These are phyloP conservation scores for Chionis minor DNA, from an alignment of 2,113 vertebrate species.

Conservation along the genomic window DNA sequence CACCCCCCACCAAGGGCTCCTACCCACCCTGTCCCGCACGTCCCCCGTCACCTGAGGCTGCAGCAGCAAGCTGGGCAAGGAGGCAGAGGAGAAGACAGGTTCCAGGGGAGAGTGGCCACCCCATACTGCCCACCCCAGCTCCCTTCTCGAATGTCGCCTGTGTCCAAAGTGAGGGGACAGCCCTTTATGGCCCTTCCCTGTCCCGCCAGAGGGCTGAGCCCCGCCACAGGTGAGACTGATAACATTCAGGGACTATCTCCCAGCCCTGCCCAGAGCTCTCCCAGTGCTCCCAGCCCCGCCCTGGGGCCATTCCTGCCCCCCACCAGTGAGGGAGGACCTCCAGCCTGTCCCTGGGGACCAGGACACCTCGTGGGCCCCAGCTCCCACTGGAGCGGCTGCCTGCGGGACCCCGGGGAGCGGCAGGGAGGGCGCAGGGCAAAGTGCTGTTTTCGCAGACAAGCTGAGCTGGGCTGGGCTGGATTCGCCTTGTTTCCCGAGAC, in stretches of 20 bases:
- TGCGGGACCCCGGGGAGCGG: fast-evolving
- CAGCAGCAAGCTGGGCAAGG: fast-evolving
- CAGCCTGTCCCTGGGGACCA: neutral
- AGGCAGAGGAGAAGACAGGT: conserved; percentile 24
- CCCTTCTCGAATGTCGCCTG: neutral
- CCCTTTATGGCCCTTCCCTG: conserved; percentile 40
- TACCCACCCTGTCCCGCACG: neutral
- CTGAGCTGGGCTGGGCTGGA: neutral
- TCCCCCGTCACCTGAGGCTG: neutral
- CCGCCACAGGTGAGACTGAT: neutral
- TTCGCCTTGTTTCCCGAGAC: neutral
- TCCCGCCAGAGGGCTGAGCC: neutral
- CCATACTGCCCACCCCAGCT: neutral
- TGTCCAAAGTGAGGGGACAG: neutral
- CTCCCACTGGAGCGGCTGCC: fast-evolving
- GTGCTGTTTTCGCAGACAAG: neutral
- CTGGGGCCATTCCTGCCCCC: conserved; percentile 4
- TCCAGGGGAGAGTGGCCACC: neutral
- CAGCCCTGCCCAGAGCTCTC: neutral
- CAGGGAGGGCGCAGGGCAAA: neutral
- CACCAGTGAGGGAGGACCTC: neutral
- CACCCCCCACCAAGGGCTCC: neutral
- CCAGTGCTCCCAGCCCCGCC: neutral
- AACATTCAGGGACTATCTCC: conserved; percentile 38
- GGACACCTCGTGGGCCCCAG: neutral